Base-by-base conservation (phyloP, 2,113 vertebrate species). In the Microtus ochrogaster region DNA sequence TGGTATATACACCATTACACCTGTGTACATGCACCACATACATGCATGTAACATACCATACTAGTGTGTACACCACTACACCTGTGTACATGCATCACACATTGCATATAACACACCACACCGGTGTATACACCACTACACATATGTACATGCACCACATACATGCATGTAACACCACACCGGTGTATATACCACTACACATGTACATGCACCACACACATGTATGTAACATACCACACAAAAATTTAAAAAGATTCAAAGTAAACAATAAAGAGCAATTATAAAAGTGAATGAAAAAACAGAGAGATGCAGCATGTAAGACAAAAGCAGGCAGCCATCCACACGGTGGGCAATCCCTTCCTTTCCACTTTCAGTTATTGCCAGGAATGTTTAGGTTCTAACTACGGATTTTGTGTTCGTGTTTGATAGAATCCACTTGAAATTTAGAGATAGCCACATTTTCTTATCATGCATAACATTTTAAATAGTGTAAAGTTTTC, bases 341-440 rank as follows among this genome's bases (percentile, higher is more conserved):
- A 21, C 8, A 66, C 9, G 47, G 21, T 3, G 41, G n/a, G 39
- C 30, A 21, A 74, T 5, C 17, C 84, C 52, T 88, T 65, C 30
- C 52, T 65, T 86, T 58, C 21, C 33, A 47, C 28, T 96, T 82
- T 58, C 44, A 86, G 74, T 36, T 89, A 77, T 89, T 86, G n/a
- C 41, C 72, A 79, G 78, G 61, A 19, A 61, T 28, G 55, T 82
- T 86, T 94, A 30, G 28, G 44, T 52, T 33, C 44, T 49, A 30
- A 49, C 26, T 30, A 78, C 1, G 58, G n/a, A 79, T 92, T 96
- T 89, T 93, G 66, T 81, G 91, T 70, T 6, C 47, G 63, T 89
- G 70, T 91, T 96, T 84, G 63, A 87, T 97, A 39, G 87, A 95
- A 94, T 95, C 97, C 77, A 82, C 52, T 96, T 94, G 58, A 96